phyloP scores from a whole-genome alignment of 64 coral and sea anemone species.

The Stichodactyla mertensii region DNA sequence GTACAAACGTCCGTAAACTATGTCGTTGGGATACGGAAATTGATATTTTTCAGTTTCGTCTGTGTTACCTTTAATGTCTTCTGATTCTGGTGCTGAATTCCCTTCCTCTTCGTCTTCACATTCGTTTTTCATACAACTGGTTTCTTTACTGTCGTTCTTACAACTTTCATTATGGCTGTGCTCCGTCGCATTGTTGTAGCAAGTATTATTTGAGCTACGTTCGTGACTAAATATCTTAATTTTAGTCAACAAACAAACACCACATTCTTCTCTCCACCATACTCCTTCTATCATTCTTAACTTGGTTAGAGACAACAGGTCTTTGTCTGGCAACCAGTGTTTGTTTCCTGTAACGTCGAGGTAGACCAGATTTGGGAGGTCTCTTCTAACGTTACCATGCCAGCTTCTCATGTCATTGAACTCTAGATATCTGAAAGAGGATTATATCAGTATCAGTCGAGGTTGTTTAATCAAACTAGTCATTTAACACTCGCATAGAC shows the following conservation, averaged over 20 bases:
- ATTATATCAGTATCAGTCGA: background rate
- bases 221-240: background rate
- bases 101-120: background rate
- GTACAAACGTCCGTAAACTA: constrained; percentile 24
- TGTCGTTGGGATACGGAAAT: background rate
- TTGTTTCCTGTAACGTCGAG: constrained; percentile 37
- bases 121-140: constrained; percentile 22
- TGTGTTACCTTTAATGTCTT: background rate
- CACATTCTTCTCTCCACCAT: constrained; percentile 62
- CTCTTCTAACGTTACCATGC: constrained; percentile 2
- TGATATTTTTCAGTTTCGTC: background rate
- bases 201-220: background rate
- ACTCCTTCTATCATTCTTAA: constrained; percentile 53
- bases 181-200: background rate
- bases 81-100: background rate
- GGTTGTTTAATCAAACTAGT: too few relatives aligned
- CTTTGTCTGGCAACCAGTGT: constrained; percentile 38
- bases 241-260: constrained; percentile 47
- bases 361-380: background rate
- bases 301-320: constrained; percentile 34
- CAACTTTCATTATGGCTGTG: background rate
- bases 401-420: background rate
- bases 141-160: background rate
- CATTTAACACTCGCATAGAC: too few relatives aligned
- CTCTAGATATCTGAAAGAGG: background rate